Evolutionary conservation across 2,113 vertebrate species (phyloP), one percentile per base, ranked within the genome.

Genomic region (Craseonycteris thonglongyai): DNA sequence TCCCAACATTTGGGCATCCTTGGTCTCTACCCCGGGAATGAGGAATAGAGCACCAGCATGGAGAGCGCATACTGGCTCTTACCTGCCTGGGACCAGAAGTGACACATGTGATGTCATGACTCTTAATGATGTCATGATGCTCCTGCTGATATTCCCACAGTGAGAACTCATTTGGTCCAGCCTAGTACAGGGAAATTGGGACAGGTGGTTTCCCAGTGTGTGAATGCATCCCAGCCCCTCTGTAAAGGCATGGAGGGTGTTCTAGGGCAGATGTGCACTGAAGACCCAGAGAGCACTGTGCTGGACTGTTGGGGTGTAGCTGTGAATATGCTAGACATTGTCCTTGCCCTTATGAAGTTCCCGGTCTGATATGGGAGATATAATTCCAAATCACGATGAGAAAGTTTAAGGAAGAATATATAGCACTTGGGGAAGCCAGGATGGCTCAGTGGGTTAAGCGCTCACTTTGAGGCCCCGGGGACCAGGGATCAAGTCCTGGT

Each of bases 191-290:
- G 49, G 61, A 28, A 35, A 66, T 1, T 1, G 22, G 38, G 61
- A 19, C 13, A 12, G 8, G 65, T 33, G 40, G 33, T 33, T 58
- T 40, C 42, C 61, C 59, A 49, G 40, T 18, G 90, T 0, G 6
- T 4, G 6, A 30, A 35, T 3, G 14, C 30, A 2, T 35, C 30
- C 13, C 35, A 1, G 30, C 5, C 18, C 47, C 35, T 35, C 16
- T 54, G 19, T 9, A 6, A 68, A 65, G 30, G 47, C 0, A 22
- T 16, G 40, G 51, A 59, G 18, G 24, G 22, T 4, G 11, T 59
- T 47, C 59, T 2, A 1, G 7, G n/a, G 40, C 5, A 5, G 18
- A 10, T 54, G 15, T 18, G 10, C 2, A 11, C 26, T 45, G 2
- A 45, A 51, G 74, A 42, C 21, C 35, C 4, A 1, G 19, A 35